Conservation (phyloP, 1,140 invertebrate genomes). For the Parapsyche elsis region DNA sequence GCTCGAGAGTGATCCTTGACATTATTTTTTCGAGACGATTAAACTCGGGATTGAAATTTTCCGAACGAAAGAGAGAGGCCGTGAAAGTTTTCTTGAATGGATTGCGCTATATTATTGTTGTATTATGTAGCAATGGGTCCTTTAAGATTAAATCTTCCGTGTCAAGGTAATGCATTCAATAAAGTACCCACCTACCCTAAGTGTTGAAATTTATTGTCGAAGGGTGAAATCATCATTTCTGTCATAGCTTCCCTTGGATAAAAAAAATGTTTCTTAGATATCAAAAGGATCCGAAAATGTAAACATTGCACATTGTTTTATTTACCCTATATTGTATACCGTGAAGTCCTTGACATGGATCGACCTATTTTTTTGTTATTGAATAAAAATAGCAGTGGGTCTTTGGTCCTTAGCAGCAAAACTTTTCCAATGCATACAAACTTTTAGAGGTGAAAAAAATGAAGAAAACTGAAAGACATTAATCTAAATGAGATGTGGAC, state of each 20-base stretch:
- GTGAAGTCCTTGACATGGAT: background rate
- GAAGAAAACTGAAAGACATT: conserved; percentile 5
- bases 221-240: too few relatives aligned
- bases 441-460: background rate
- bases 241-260: too few relatives aligned
- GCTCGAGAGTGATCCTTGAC: background rate
- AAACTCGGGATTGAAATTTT: background rate
- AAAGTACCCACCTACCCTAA: background rate
- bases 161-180: conserved; percentile 27
- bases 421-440: background rate
- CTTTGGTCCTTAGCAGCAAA: background rate
- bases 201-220: too few relatives aligned
- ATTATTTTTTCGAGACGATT: background rate
- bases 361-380: conserved; percentile 11
- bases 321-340: background rate
- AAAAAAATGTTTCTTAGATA: too few relatives aligned
- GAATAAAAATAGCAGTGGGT: background rate
- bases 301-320: conserved; percentile 9
- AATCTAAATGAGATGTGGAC: background rate
- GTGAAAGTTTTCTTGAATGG: background rate
- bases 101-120: background rate
- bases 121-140: background rate
- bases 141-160: background rate
- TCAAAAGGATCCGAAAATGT: background rate
- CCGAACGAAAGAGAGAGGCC: background rate